Evolutionary conservation across 2,888 invertebrate species (phyloP).

Genomic region (Aspidiotus destructor): DNA sequence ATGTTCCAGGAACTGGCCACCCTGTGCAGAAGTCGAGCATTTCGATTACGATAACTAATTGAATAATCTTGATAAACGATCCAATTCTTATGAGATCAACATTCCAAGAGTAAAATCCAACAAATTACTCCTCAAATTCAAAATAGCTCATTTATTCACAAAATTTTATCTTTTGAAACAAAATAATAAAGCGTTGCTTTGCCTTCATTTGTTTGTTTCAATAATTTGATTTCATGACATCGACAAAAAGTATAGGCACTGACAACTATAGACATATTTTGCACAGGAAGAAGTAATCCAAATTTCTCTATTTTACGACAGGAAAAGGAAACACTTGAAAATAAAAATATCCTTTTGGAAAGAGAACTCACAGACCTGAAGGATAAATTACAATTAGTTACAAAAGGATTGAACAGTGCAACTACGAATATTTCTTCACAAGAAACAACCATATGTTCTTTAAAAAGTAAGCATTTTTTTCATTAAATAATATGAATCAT

Average conservation of each 20-base stretch:
- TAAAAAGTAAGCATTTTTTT: conserved; percentile 57
- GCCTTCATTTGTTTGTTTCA: background rate
- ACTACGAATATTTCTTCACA: conserved; percentile 60
- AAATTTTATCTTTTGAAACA: background rate
- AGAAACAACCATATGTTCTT: conserved; percentile 56
- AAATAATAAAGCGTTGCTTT: too few species aligned
- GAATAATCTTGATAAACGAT: too few species aligned
- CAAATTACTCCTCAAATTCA: background rate
- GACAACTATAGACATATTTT: too few species aligned
- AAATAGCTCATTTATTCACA: background rate
- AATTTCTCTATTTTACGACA: conserved; percentile 35
- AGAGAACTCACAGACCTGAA: conserved; percentile 59
- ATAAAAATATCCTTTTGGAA: conserved; percentile 62
- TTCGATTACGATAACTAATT: too few species aligned
- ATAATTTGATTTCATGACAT: background rate
- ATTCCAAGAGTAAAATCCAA: too few species aligned
- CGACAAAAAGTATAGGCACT: too few species aligned
- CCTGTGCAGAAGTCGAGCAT: too few species aligned
- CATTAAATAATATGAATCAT: too few species aligned
- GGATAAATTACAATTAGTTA: conserved; percentile 56
- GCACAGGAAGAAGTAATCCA: too few species aligned
- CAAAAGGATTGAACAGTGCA: conserved; percentile 56
- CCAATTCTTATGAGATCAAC: too few species aligned
- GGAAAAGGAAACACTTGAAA: conserved; percentile 64
- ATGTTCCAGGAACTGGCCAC: too few species aligned